Conservation (phyloP, 2,797 vertebrate species). For the Rhodeus uyekii region DNA sequence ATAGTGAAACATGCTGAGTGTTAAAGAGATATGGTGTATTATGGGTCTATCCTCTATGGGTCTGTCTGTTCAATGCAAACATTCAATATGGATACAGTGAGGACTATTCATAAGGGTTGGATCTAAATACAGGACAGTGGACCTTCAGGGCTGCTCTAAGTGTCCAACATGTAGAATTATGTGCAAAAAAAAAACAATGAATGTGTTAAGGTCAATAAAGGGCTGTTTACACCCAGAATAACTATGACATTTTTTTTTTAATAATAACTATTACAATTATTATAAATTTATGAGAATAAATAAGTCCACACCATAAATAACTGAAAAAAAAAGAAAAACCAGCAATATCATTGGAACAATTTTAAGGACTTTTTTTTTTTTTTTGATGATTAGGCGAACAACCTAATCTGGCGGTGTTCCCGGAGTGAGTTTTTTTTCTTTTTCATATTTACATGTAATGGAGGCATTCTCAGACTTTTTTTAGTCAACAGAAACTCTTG, state of each 20-base stretch:
- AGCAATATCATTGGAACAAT: not conserved
- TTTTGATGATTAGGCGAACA: not conserved
- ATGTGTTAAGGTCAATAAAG: not conserved
- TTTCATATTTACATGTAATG: too few relatives aligned
- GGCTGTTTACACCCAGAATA: not conserved
- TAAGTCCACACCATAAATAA: not conserved
- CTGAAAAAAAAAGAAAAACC: accelerated
- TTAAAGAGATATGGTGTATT: not conserved
- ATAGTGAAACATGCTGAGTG: conserved; percentile 12
- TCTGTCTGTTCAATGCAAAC: not conserved
- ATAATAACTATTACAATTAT: not conserved
- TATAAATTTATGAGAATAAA: not conserved
- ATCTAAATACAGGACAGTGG: not conserved
- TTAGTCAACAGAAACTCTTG: too few relatives aligned
- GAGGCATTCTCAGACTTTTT: too few relatives aligned
- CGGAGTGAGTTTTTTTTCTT: too few relatives aligned
- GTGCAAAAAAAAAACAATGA: not conserved
- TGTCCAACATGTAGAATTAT: not conserved
- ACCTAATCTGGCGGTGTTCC: too few relatives aligned
- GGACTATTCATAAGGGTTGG: not conserved
- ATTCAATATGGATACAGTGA: not conserved
- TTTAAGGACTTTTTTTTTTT: too few relatives aligned
- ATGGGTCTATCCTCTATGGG: not conserved
- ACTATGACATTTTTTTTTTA: not conserved
- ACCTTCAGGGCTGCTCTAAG: not conserved